Percentiles rank a stretch among this genome's conserved stretches.
phyloP scores from a whole-genome alignment of 64 coral and sea anemone species.

The Dendronephthya gigantea region DNA sequence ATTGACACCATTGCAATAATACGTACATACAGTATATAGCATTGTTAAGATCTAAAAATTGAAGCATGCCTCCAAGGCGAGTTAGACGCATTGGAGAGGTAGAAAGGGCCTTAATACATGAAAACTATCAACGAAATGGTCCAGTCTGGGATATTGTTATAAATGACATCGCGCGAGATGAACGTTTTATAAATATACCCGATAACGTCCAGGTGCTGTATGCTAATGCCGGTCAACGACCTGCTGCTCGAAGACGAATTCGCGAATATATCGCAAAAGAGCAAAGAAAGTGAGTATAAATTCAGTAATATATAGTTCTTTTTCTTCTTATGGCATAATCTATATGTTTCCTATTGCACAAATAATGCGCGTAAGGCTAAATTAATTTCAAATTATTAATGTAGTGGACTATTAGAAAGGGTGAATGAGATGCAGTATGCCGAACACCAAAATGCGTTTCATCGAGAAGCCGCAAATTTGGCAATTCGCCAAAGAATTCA shows the following conservation, averaged over 20 bases:
- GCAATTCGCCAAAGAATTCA: background rate
- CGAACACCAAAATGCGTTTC: background rate
- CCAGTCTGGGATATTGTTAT: background rate
- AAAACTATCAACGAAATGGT: background rate
- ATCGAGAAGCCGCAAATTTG: background rate
- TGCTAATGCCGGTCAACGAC: background rate
- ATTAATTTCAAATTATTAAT: background rate
- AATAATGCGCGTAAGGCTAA: background rate
- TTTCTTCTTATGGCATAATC: background rate
- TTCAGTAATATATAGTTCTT: background rate
- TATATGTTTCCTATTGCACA: background rate
- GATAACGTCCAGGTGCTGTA: background rate
- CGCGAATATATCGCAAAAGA: background rate
- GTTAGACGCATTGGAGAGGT: background rate
- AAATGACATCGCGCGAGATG: background rate
- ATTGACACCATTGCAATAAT: background rate
- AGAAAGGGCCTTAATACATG: conserved; percentile 1
- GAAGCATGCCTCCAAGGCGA: background rate
- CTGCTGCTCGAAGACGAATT: background rate
- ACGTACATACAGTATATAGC: background rate
- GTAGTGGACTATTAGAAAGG: background rate
- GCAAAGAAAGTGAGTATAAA: background rate
- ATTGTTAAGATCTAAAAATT: background rate
- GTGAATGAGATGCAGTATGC: background rate
- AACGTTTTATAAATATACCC: background rate